Evolutionary conservation across 2,113 vertebrate species (phyloP).

Genomic region (cattle (Bos taurus)): DNA sequence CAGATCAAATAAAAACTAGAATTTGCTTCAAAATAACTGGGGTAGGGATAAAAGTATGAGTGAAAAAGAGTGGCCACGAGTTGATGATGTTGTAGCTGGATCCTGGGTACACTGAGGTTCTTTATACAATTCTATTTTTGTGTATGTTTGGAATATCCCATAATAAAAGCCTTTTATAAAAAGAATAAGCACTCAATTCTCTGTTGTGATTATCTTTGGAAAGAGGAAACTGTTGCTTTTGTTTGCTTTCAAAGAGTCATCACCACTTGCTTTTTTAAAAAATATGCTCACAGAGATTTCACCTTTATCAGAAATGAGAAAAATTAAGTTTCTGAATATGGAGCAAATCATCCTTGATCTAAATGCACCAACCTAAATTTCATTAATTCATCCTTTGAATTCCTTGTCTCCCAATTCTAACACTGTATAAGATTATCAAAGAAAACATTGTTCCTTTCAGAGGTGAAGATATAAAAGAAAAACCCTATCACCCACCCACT

Average conservation of each 20-base stretch:
- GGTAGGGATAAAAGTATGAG: background rate
- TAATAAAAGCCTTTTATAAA: background rate
- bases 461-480: background rate
- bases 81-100: background rate
- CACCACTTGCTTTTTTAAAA: background rate
- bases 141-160: background rate
- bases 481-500: background rate
- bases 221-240: background rate
- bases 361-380: slow-evolving; percentile 19
- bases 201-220: background rate
- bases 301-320: slow-evolving; percentile 18
- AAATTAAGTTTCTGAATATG: background rate
- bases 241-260: background rate
- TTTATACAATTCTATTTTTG: background rate
- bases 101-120: background rate
- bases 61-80: background rate
- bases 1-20: background rate
- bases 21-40: background rate
- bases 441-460: background rate
- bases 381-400: background rate
- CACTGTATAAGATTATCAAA: background rate
- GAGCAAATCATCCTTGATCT: slow-evolving; percentile 17
- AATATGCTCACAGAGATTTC: background rate
- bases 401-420: background rate
- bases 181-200: background rate